Percentiles rank a stretch among this genome's conserved stretches.
Conservation (phyloP, 2,888 invertebrate genomes). For the Coenonympha arcania region DNA sequence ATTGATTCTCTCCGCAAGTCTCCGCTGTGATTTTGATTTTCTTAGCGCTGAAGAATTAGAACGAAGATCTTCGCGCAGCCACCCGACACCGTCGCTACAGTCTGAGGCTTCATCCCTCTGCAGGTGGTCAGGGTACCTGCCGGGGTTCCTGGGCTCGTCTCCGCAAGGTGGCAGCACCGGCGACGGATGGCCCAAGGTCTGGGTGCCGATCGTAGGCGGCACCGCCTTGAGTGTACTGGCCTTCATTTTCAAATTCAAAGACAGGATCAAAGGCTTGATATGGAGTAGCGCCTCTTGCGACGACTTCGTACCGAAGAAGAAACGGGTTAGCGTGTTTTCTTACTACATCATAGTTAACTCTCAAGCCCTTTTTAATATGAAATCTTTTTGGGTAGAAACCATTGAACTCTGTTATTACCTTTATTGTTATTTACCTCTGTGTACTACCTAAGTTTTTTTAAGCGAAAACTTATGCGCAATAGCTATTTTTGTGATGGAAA, state of each 20-base stretch:
- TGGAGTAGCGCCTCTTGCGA: slow-evolving; percentile 16
- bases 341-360: background rate
- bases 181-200: slow-evolving; percentile 20
- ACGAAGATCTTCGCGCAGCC: slow-evolving; percentile 9
- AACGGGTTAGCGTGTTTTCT: slow-evolving; percentile 2
- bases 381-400: too few relatives aligned
- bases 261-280: slow-evolving; percentile 16
- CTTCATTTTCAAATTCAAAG: slow-evolving; percentile 25
- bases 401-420: too few relatives aligned
- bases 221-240: slow-evolving; percentile 26
- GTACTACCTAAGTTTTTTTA: too few relatives aligned
- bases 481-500: too few relatives aligned
- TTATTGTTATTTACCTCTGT: too few relatives aligned
- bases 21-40: too few relatives aligned
- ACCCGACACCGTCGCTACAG: slow-evolving; percentile 7
- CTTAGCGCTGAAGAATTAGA: slow-evolving; percentile 42
- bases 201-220: slow-evolving; percentile 33
- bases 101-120: slow-evolving; percentile 15
- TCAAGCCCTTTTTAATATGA: background rate
- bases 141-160: slow-evolving; percentile 7
- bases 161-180: slow-evolving; percentile 1
- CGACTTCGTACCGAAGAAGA: background rate
- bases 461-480: too few relatives aligned
- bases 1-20: too few relatives aligned
- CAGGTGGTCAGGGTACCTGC: slow-evolving; percentile 15